Percentiles rank a stretch among this genome's conserved stretches.
phyloP scores from a whole-genome alignment of 2,888 invertebrate species.

The Dioctria linearis region DNA sequence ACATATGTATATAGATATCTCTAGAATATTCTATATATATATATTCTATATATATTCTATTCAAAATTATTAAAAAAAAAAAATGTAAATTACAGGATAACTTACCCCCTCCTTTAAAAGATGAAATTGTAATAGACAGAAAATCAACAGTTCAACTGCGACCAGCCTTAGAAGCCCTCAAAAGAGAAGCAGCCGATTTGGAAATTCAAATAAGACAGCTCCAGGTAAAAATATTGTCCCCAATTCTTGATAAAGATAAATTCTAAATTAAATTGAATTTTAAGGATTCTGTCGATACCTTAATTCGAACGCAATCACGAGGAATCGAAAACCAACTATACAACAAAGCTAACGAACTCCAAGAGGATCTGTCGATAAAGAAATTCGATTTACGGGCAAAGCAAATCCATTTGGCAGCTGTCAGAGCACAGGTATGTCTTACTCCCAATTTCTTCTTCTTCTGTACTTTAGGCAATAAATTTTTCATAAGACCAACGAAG shows the following conservation, averaged over 20 bases:
- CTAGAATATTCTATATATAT: background rate
- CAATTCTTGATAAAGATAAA: background rate
- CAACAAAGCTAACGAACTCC: constrained; percentile 95
- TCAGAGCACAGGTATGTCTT: constrained; percentile 88
- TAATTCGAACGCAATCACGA: constrained; percentile 84
- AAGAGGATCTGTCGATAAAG: constrained; percentile 95
- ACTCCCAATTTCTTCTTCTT: background rate
- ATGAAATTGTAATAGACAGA: constrained; percentile 88
- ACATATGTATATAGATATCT: background rate
- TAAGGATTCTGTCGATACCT: constrained; percentile 86
- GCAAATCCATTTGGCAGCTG: constrained; percentile 90
- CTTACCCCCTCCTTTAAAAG: constrained; percentile 82
- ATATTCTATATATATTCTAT: background rate
- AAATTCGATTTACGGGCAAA: constrained; percentile 93
- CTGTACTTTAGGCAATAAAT: constrained; percentile 6
- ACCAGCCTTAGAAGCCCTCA: constrained; percentile 82
- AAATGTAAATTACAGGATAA: constrained; percentile 73
- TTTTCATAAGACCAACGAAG: constrained; percentile 14
- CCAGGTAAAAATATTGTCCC: constrained; percentile 71
- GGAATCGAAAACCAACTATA: constrained; percentile 86
- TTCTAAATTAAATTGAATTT: constrained; percentile 13
- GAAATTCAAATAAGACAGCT: constrained; percentile 90
- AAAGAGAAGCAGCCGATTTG: constrained; percentile 87
- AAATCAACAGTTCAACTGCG: constrained; percentile 81
- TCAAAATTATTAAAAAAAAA: background rate